phyloP scores from a whole-genome alignment of 2,797 vertebrate genomes.

The Tapera naevia region DNA sequence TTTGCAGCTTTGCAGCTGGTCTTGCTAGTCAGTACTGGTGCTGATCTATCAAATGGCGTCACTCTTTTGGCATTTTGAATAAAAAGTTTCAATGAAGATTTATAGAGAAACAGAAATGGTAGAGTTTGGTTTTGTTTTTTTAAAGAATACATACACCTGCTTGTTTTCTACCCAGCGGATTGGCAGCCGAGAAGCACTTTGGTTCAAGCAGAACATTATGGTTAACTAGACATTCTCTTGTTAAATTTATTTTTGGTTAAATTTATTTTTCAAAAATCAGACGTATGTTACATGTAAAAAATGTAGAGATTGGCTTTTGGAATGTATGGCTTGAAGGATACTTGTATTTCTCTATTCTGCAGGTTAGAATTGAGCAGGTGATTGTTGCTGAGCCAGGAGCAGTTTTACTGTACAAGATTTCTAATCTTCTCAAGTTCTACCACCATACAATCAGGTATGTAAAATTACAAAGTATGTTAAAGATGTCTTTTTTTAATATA shows the following conservation, averaged over 20 bases:
- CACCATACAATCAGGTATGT: conserved; percentile 96
- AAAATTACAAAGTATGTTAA: not conserved
- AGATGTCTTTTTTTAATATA: not conserved
- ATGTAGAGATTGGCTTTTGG: not conserved
- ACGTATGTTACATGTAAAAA: not conserved
- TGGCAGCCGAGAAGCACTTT: not conserved
- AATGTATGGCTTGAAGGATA: not conserved
- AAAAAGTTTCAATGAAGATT: not conserved
- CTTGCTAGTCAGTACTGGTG: not conserved
- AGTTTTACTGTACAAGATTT: conserved; percentile 96
- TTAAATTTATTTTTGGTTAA: not conserved
- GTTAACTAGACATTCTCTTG: not conserved
- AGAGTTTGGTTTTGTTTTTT: not conserved
- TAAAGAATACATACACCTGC: not conserved
- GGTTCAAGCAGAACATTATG: not conserved
- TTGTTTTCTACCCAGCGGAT: not conserved
- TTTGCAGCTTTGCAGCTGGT: not conserved
- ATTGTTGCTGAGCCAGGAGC: conserved; percentile 96
- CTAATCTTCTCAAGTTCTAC: conserved; percentile 98
- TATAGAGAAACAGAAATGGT: not conserved
- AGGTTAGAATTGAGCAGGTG: conserved; percentile 98
- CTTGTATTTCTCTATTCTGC: conserved; percentile 21
- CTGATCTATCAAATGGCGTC: not conserved
- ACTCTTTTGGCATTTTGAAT: not conserved
- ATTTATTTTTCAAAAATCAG: not conserved